Base-by-base conservation (phyloP, 2,888 invertebrate species). In the Lissonota sp. region DNA sequence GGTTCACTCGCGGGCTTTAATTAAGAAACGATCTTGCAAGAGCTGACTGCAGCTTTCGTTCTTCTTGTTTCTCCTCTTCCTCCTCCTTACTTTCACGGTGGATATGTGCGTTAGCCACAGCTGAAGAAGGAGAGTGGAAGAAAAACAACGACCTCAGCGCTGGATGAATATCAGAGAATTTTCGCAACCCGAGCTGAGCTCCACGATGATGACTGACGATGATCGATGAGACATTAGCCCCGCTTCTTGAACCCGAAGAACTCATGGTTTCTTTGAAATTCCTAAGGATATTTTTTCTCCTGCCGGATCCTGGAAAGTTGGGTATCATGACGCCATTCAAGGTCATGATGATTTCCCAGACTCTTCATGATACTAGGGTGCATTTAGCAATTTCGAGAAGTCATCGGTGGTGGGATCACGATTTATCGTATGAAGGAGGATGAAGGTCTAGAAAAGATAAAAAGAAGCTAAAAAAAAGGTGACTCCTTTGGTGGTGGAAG, bases 131-230 rank as follows among this genome's bases (percentile, higher is more conserved):
- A 69, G 46, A 78, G 51, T 57, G 67, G 78, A 58, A 81, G 74
- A 81, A 67, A 71, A 64, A 40, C 79, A 63, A 64, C 63, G 46
- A 70, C 69, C 12, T 14, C 63, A 60, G 62, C 62, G 67, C 76
- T 79, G 80, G 73, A 80, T 81, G 83, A 75, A 83, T 83, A 84
- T 83, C 71, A 74, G 40, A 51, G 78, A 84, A 86, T 86, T 86
- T 88, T 86, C 86, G 84, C 85, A 67, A 83, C 80, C 26, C 26
- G 78, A 73, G 64, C 73, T n/a, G 55, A 10, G 51, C 49, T 62
- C 39, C 84, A 76, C 80, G 86, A 85, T 86, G 86, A 88, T 86
- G 86, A 88, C 86, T 89, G 90, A 90, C 88, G 88, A 90, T 90
- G 90, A 90, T 90, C 88, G 88, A 90, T 90, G 89, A 87, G 86